Evolutionary conservation across 2,797 vertebrate species (phyloP).

Genomic region (Pelodytes ibericus): DNA sequence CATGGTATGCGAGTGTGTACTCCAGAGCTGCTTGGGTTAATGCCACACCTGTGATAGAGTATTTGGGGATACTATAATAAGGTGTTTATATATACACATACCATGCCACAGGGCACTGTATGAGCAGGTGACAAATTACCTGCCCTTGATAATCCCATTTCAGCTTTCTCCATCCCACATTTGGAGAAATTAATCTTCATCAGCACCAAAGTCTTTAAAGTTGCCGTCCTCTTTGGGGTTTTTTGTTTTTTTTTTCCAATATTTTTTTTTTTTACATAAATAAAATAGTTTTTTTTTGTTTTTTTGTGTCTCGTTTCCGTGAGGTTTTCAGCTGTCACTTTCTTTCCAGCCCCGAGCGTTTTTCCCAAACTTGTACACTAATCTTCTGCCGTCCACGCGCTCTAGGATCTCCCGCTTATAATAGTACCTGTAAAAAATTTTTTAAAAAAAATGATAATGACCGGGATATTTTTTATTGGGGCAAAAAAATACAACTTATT

Average conservation of each 20-base stretch:
- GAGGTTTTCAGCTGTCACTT: conserved; percentile 81
- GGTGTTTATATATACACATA: neutral
- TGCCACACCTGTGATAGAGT: neutral
- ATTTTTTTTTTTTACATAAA: conserved; percentile 71
- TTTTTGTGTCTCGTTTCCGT: conserved; percentile 48
- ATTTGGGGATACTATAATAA: neutral
- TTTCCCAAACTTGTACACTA: conserved; percentile 98
- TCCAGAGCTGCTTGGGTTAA: neutral
- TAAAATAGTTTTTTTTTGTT: conserved; percentile 74
- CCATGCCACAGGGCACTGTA: neutral
- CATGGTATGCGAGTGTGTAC: too few relatives aligned
- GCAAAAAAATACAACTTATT: too few relatives aligned
- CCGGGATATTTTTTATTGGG: too few relatives aligned
- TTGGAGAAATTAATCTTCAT: conserved; percentile 74
- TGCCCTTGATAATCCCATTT: neutral
- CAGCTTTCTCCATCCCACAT: neutral
- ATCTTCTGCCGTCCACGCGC: conserved; percentile 91
- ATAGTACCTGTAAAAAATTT: conserved; percentile 90
- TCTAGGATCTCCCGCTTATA: conserved; percentile 98
- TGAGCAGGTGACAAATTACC: neutral
- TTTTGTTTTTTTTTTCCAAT: conserved; percentile 55
- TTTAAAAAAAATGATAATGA: too few relatives aligned
- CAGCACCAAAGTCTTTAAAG: conserved; percentile 65
- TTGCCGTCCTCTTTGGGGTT: conserved; percentile 57
- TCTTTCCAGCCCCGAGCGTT: conserved; percentile 95